Evolutionary conservation across 1,140 invertebrate genomes (phyloP).

Genomic region (Subanguina moxae): DNA sequence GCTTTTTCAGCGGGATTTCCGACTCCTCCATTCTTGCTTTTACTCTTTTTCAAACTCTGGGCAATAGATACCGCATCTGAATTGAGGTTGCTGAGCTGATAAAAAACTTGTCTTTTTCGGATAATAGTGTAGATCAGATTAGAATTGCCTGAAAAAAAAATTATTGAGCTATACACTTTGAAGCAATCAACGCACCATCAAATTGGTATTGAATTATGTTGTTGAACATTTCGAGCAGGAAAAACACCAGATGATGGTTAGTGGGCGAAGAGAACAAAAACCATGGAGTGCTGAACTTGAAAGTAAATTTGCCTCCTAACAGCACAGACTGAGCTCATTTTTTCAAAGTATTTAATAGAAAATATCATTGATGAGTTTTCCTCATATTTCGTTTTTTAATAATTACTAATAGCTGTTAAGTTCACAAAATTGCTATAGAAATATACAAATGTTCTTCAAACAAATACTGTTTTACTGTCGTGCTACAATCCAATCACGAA

Average conservation of each 20-base stretch:
- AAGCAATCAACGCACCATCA: slow-evolving; percentile 71
- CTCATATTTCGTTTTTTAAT: too few species aligned
- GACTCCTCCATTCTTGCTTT: slow-evolving; percentile 46
- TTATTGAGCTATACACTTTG: not conserved
- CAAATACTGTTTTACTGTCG: too few species aligned
- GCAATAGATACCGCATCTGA: slow-evolving; percentile 71
- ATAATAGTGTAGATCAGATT: slow-evolving; percentile 99
- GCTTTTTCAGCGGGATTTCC: slow-evolving; percentile 60
- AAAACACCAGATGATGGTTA: slow-evolving; percentile 97
- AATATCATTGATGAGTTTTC: too few species aligned
- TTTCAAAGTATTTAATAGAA: too few species aligned
- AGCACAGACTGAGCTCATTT: too few species aligned
- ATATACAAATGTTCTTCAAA: too few species aligned
- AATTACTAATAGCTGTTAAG: too few species aligned
- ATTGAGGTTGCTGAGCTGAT: slow-evolving; percentile 87
- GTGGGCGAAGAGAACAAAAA: slow-evolving; percentile 91
- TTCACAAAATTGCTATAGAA: too few species aligned
- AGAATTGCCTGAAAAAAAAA: slow-evolving; percentile 72
- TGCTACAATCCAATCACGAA: not conserved
- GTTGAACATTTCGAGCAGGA: slow-evolving; percentile 96
- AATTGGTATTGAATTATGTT: slow-evolving; percentile 99
- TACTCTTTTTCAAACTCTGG: slow-evolving; percentile 46
- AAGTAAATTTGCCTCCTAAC: too few species aligned
- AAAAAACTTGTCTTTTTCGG: slow-evolving; percentile 91
- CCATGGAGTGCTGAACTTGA: slow-evolving; percentile 79